These are phyloP conservation scores for Hippoglossus hippoglossus DNA, from an alignment of 2,797 vertebrate genomes.

Conservation along the genomic window DNA sequence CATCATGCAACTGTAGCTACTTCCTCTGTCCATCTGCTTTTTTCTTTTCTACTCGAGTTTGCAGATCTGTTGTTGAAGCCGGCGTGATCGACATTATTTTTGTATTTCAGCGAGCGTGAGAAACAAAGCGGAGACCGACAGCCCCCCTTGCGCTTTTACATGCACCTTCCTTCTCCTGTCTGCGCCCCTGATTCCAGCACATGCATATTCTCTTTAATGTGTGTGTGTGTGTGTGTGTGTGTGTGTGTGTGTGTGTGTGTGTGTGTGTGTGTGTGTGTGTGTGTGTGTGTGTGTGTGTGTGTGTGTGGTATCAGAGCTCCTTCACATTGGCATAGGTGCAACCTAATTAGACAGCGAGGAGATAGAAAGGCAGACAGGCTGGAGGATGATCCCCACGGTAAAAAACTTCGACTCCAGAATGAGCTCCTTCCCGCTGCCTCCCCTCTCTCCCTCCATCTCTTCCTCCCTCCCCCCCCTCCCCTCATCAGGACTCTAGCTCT, in stretches of 20 bases:
- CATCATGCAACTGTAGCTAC: conserved; percentile 25
- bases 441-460: background rate
- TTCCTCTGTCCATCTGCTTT: conserved; percentile 23
- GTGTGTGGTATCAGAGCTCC: conserved; percentile 13
- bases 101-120: conserved; percentile 45
- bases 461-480: background rate
- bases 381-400: conserved; percentile 7
- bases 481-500: background rate
- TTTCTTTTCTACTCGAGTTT: conserved; percentile 23
- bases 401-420: conserved; percentile 12
- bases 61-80: conserved; percentile 37
- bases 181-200: conserved; percentile 61
- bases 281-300: conserved; percentile 6
- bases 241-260: conserved; percentile 30
- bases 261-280: background rate
- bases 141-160: conserved; percentile 33
- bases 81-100: conserved; percentile 59
- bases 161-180: conserved; percentile 46
- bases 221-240: background rate
- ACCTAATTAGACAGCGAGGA: conserved; percentile 42
- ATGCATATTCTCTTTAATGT: conserved; percentile 58
- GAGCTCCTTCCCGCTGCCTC: conserved; percentile 26
- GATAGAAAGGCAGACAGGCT: conserved; percentile 52
- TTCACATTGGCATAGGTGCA: conserved; percentile 35
- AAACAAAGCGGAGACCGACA: conserved; percentile 43